These are phyloP conservation scores for Spea bombifrons DNA, from an alignment of 2,113 vertebrate species.

Conservation along the genomic window DNA sequence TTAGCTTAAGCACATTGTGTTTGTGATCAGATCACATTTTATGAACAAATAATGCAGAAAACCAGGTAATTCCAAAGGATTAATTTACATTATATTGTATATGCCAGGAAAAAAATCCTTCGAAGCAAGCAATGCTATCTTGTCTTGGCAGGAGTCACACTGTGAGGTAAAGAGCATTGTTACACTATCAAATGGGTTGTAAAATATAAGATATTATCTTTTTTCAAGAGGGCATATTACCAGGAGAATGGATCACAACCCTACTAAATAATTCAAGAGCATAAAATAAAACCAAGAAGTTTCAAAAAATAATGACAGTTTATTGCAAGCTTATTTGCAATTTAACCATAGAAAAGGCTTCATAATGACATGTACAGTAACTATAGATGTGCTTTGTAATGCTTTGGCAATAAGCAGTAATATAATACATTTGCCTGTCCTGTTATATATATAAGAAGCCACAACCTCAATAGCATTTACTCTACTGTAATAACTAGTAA, in stretches of 20 bases:
- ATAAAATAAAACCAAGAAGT: slow-evolving; percentile 45
- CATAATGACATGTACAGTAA: slow-evolving; percentile 40
- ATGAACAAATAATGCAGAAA: too few relatives aligned
- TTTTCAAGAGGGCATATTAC: slow-evolving; percentile 35
- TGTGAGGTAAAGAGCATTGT: slow-evolving; percentile 40
- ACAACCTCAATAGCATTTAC: slow-evolving; percentile 1
- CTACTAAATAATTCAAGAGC: slow-evolving; percentile 46
- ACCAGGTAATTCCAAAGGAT: too few relatives aligned
- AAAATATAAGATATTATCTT: slow-evolving; percentile 43
- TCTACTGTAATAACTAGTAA: too few relatives aligned
- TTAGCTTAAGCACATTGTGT: too few relatives aligned
- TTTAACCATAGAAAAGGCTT: slow-evolving; percentile 36
- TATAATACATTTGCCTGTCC: slow-evolving; percentile 8
- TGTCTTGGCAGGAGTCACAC: slow-evolving; percentile 28
- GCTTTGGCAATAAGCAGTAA: slow-evolving; percentile 7
- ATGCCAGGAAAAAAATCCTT: slow-evolving; percentile 25
- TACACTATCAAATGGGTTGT: slow-evolving; percentile 43
- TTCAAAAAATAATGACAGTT: slow-evolving; percentile 42
- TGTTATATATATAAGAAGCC: not conserved
- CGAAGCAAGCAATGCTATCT: slow-evolving; percentile 12
- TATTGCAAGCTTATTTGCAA: slow-evolving; percentile 37
- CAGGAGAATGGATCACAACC: slow-evolving; percentile 44
- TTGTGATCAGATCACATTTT: too few relatives aligned
- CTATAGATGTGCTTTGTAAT: slow-evolving; percentile 16
- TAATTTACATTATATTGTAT: too few relatives aligned